phyloP scores from a whole-genome alignment of 2,888 invertebrate genomes.

The Stegophylla sp. region DNA sequence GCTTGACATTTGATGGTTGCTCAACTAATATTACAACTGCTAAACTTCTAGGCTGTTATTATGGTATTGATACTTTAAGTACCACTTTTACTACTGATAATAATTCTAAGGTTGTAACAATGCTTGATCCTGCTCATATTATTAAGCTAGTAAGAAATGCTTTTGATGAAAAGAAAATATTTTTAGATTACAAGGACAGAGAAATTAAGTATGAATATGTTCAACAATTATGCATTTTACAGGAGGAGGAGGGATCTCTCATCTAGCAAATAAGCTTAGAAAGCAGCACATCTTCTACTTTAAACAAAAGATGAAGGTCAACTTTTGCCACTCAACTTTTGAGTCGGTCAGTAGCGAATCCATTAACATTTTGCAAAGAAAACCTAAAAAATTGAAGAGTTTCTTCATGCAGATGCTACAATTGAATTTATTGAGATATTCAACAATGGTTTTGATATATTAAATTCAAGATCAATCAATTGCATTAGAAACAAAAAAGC shows the following conservation, averaged over 20 bases:
- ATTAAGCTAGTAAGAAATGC: conserved; percentile 10
- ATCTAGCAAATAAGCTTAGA: conserved; percentile 14
- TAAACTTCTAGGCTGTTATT: conserved; percentile 1
- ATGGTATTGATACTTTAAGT: not conserved
- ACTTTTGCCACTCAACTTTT: not conserved
- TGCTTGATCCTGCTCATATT: conserved; percentile 10
- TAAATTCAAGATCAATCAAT: too few species aligned
- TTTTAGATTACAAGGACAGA: not conserved
- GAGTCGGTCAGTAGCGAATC: conserved; percentile 8
- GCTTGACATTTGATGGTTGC: conserved; percentile 12
- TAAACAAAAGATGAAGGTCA: conserved; percentile 33
- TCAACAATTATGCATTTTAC: not conserved
- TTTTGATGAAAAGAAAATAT: conserved; percentile 15
- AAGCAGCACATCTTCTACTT: not conserved
- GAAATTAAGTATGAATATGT: not conserved
- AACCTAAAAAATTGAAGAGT: not conserved
- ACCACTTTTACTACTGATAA: not conserved
- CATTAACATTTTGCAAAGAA: conserved; percentile 10
- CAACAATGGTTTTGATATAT: not conserved
- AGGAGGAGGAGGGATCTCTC: conserved; percentile 10
- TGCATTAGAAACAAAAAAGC: too few species aligned
- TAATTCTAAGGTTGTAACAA: not conserved
- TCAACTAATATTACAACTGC: not conserved
- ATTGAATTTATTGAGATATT: not conserved
- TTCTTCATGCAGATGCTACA: not conserved